Evolutionary conservation across 2,113 vertebrate species (phyloP), one percentile per base, ranked within the genome.

Genomic region (sheep (Ovis aries)): DNA sequence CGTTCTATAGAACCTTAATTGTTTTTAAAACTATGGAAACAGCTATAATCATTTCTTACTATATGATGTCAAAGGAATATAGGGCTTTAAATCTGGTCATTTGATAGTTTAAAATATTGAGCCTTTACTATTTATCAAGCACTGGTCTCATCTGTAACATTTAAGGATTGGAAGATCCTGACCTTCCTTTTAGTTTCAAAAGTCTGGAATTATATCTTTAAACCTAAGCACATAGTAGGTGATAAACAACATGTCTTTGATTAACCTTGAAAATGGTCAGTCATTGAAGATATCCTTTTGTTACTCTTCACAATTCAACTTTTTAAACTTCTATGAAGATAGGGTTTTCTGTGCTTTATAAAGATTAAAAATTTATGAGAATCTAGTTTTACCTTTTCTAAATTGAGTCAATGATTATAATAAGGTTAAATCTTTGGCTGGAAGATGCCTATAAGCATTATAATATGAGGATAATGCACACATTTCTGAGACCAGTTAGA

Each of bases 131-230:
- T 64, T 88, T 83, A 48, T 55, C 43, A 45, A 80, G 48, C 19
- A 36, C 4, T 80, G 7, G 80, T 33, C 10, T 74, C 33, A 71
- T 57, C 33, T 62, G 13, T 94, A 95, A 86, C 93, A 64, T 91
- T 29, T 60, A 90, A 78, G 74, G 2, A 64, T 27, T 95, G 36
- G 16, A 90, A 86, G 8, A 80, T 83, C 48, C 16, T 10, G 67
- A 29, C 2, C 2, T 90, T 64, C 81, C 33, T 91, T 95, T 93
- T 50, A 87, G 45, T 90, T 94, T 93, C 80, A 67, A 93, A 88
- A 93, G 27, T 82, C 67, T 91, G 33, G 16, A 93, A 82, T 93
- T 84, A 60, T 86, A 36, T 88, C 45, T 95, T 77, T 96, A 96
- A 84, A 33, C 27, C 2, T 52, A 88, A 78, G 23, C 29, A 95